phyloP scores from a whole-genome alignment of 2,888 invertebrate species.

The Lithophane socia region DNA sequence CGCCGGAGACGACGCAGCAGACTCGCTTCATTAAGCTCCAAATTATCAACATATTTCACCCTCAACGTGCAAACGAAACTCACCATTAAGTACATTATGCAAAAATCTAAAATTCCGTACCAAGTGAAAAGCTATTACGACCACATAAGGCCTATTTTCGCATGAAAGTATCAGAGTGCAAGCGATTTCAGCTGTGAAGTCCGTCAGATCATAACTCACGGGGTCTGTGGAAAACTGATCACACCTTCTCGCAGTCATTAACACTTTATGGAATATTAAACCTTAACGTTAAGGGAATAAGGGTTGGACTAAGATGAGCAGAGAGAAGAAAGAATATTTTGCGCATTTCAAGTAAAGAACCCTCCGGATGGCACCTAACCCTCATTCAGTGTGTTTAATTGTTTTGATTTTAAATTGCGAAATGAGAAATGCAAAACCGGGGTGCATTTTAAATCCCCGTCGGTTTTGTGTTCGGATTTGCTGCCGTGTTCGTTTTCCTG shows the following conservation, averaged over 20 bases:
- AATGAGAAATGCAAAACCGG: conserved; percentile 78
- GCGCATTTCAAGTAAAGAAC: conserved; percentile 80
- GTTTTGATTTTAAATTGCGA: conserved; percentile 86
- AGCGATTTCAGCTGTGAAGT: conserved; percentile 80
- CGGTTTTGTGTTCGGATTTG: conserved; percentile 52
- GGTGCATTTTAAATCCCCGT: conserved; percentile 80
- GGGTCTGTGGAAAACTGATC: conserved; percentile 78
- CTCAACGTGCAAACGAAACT: conserved; percentile 82
- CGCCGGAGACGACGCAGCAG: conserved; percentile 83
- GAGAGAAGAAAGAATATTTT: conserved; percentile 71
- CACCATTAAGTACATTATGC: conserved; percentile 78
- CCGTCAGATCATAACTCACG: conserved; percentile 85
- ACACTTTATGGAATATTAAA: conserved; percentile 63
- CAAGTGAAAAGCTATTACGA: conserved; percentile 68
- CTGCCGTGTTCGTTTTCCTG: conserved; percentile 40
- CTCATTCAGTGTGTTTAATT: conserved; percentile 85
- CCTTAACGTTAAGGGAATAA: conserved; percentile 65
- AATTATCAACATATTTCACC: conserved; percentile 87
- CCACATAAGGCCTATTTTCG: conserved; percentile 80
- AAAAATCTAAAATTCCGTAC: conserved; percentile 70
- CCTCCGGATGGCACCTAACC: conserved; percentile 80
- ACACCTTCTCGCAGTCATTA: conserved; percentile 68
- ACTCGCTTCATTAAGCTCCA: conserved; percentile 88
- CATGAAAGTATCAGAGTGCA: conserved; percentile 73
- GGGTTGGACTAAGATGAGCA: conserved; percentile 49